Evolutionary conservation across 2,797 vertebrate genomes (phyloP).

Genomic region (Rhabdophis nuchalis): DNA sequence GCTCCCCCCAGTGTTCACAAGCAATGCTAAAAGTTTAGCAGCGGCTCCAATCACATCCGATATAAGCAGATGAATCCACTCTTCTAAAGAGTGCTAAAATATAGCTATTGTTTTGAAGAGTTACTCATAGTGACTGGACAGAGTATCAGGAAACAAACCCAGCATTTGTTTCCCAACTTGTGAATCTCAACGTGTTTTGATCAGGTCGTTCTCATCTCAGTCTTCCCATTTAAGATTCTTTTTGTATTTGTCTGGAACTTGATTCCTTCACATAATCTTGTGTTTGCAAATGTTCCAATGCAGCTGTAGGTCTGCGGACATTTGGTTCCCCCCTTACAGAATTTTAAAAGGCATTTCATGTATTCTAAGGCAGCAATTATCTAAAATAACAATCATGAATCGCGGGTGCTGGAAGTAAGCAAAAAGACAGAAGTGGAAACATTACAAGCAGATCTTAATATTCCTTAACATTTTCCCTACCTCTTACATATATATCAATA

Average conservation of each 20-base stretch:
- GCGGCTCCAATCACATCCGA: neutral
- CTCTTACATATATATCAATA: neutral
- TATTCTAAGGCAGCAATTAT: neutral
- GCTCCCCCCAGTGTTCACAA: conserved; percentile 33
- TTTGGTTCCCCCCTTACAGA: neutral
- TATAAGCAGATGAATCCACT: neutral
- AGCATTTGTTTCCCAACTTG: neutral
- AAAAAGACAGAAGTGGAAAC: neutral
- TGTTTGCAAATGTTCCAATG: neutral
- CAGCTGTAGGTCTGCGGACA: neutral
- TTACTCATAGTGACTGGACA: neutral
- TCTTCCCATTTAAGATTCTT: neutral
- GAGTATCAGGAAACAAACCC: neutral
- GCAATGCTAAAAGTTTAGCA: neutral
- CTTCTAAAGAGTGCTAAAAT: neutral
- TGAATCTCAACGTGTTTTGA: neutral
- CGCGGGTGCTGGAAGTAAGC: no score
- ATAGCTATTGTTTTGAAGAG: neutral
- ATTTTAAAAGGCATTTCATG: neutral
- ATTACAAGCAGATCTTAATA: neutral
- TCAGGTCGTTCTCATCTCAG: neutral
- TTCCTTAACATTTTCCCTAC: neutral
- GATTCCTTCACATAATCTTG: neutral
- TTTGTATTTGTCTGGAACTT: neutral
- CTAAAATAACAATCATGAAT: neutral